Base-by-base conservation (phyloP, 2,888 invertebrate species). In the Leptothorax acervorum region DNA sequence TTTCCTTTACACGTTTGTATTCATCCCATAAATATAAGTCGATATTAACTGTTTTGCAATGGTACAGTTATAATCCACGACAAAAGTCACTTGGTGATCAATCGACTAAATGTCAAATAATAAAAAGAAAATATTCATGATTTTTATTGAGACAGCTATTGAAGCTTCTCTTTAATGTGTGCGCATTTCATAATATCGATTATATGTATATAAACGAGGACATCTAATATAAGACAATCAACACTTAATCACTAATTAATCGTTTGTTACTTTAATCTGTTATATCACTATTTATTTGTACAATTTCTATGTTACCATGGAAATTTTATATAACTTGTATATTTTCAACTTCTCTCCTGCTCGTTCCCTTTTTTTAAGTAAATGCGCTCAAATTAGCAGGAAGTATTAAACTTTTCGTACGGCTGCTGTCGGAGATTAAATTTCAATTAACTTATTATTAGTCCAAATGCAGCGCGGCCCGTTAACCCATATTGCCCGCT, bases 361-460 rank as follows among this genome's bases (percentile, higher is more conserved):
- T 15, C 3, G 2, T 42, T 18, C 28, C 6, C 23, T 55, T 51
- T 48, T 28, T 71, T 62, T 73, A 39, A 28, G 12, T 31, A 62
- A 71, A 71, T 12, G 9, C 35, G 12, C 11, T 48, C 28, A 9
- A 35, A 48, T 70, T 45, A 79, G 23, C 15, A 48, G 3, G 3
- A 62, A 51, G 15, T 51, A 28, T 81, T 48, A 48, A 62, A 73
- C 9, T 60, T 3, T 51, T 81, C 45, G 18, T 62, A 39, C 63
- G 60, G 18, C 23, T 23, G 35, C 42, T 45, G 31, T 71, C 73
- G 12, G 28, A 73, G 18, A 73, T 81, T 60, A 81, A 81, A 81
- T 73, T 81, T 81, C 79, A 73, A 81, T 81, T 81, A 81, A 73
- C 79, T 81, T 81, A 81, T 79, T 79, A 79, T 81, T 73, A 81